Conservation (phyloP, 2,888 invertebrate genomes). For the Punctoribates punctum region DNA sequence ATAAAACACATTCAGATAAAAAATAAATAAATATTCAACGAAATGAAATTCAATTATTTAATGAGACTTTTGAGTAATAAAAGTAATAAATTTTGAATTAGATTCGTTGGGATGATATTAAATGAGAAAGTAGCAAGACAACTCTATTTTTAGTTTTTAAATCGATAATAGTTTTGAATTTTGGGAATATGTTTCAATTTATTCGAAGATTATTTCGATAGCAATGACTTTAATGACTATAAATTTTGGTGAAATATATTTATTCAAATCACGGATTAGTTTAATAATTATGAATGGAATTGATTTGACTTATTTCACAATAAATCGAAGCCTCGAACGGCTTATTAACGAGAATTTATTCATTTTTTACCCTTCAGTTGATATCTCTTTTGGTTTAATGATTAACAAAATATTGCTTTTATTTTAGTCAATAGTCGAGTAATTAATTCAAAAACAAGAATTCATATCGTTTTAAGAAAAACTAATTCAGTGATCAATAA, state of each 20-base stretch:
- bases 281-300: not conserved
- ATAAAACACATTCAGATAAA: no score
- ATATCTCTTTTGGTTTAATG: not conserved
- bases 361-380: not conserved
- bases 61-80: no score
- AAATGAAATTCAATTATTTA: no score
- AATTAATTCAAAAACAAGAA: not conserved
- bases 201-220: not conserved
- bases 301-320: not conserved
- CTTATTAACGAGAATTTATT: not conserved
- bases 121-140: no score
- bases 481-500: not conserved
- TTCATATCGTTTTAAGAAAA: not conserved
- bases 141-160: no score
- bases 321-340: not conserved
- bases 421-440: not conserved
- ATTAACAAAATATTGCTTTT: not conserved
- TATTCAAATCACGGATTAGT: constrained; percentile 10
- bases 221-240: not conserved
- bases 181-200: not conserved
- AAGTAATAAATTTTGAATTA: no score
- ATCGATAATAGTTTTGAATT: no score
- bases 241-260: not conserved
- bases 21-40: no score
- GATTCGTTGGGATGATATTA: no score